Percentiles rank a stretch among this genome's conserved stretches.
Conservation (phyloP, 1,140 invertebrate species). For the Magallana gigas region DNA sequence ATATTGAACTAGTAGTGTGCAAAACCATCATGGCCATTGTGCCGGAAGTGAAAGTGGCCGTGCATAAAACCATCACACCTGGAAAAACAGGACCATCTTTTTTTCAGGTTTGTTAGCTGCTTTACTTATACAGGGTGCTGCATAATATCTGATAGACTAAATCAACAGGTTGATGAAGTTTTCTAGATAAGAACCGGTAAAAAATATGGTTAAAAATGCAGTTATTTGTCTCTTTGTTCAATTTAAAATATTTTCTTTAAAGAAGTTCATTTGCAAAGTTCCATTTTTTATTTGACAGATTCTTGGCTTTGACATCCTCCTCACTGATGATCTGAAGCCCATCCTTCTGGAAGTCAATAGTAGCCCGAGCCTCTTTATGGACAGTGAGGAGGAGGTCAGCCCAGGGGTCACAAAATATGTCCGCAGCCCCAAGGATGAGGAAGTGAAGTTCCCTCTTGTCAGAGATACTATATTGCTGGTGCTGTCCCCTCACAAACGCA, state of each 20-base stretch:
- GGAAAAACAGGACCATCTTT: conserved; percentile 76
- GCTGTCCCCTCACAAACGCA: conserved; percentile 68
- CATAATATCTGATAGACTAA: too few relatives aligned
- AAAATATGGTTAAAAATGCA: too few relatives aligned
- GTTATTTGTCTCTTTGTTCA: too few relatives aligned
- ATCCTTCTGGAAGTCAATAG: conserved; percentile 81
- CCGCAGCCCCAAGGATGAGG: conserved; percentile 74
- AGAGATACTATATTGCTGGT: conserved; percentile 74
- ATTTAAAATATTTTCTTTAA: too few relatives aligned
- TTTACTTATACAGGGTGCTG: too few relatives aligned
- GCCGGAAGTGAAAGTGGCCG: conserved; percentile 80
- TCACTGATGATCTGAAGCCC: conserved; percentile 77
- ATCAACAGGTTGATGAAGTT: too few relatives aligned
- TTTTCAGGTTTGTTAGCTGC: conserved; percentile 78
- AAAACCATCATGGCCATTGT: conserved; percentile 81
- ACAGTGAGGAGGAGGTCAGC: conserved; percentile 75
- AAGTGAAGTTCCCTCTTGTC: conserved; percentile 76
- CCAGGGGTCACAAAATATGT: conserved; percentile 71
- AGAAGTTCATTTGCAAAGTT: too few relatives aligned
- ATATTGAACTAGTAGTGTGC: conserved; percentile 79
- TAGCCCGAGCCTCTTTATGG: conserved; percentile 80
- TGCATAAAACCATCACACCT: conserved; percentile 72
- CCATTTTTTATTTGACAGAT: conserved; percentile 70
- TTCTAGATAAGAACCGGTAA: too few relatives aligned
- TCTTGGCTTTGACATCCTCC: conserved; percentile 80